These are phyloP conservation scores for Eudyptes chrysolophus DNA, from an alignment of 2,113 vertebrate species.

Conservation along the genomic window DNA sequence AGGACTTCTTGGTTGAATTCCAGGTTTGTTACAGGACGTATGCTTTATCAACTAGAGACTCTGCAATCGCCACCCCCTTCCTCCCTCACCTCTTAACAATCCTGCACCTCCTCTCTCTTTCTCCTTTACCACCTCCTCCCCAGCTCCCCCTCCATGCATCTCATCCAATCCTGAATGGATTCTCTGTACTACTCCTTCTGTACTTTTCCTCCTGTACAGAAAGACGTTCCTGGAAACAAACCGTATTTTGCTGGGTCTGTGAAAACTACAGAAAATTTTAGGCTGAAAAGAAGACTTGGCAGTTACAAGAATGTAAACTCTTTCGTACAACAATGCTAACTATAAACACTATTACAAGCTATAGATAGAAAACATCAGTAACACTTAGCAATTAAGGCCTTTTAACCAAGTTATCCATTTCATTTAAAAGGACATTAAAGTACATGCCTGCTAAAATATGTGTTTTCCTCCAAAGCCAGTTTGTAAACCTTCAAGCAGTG, in stretches of 20 bases:
- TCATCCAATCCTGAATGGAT: background rate
- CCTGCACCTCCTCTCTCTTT: background rate
- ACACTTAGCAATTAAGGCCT: background rate
- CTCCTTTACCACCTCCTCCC: background rate
- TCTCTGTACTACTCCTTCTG: background rate
- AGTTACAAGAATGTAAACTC: background rate
- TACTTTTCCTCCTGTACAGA: background rate
- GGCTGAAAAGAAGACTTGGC: background rate
- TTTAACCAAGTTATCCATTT: background rate
- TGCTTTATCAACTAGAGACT: background rate
- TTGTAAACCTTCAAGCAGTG: slow-evolving; percentile 62
- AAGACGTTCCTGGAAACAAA: background rate
- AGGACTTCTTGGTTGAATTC: background rate
- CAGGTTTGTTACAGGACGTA: rapidly evolving
- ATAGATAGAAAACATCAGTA: background rate
- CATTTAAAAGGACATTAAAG: background rate
- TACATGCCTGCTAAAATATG: background rate
- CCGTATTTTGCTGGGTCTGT: background rate
- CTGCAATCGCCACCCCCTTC: background rate
- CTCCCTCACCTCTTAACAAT: background rate
- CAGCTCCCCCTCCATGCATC: background rate
- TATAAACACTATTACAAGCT: background rate
- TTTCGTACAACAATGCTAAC: background rate
- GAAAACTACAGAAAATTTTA: background rate
- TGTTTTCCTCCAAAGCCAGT: slow-evolving; percentile 21